These are phyloP conservation scores for Perodicticus potto DNA, from an alignment of 2,797 vertebrate genomes.

Conservation along the genomic window DNA sequence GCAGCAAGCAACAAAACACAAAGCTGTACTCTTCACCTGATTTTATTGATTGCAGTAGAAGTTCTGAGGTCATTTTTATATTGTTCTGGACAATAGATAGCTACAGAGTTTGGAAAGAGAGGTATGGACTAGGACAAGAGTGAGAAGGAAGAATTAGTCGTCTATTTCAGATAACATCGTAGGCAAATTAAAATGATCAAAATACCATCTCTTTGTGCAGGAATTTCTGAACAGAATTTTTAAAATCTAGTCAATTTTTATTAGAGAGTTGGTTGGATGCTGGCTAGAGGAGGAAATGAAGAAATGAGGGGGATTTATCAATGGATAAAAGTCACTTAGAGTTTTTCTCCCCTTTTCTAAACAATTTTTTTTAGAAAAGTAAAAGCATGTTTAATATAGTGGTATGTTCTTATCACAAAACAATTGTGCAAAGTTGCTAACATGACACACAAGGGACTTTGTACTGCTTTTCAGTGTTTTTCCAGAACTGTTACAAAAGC, in stretches of 20 bases:
- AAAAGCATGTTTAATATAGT: conserved; percentile 78
- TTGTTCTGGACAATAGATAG: conserved; percentile 80
- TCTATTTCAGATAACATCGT: conserved; percentile 78
- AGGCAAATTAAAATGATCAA: conserved; percentile 72
- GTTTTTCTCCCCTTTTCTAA: conserved; percentile 26
- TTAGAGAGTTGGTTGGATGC: background rate
- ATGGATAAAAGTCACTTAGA: background rate
- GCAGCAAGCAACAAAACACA: conserved; percentile 86
- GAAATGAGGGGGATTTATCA: conserved; percentile 49
- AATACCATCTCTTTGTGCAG: conserved; percentile 62
- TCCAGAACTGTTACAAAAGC: conserved; percentile 82
- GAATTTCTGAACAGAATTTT: conserved; percentile 38
- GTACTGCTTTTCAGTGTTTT: conserved; percentile 84
- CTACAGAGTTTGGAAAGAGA: conserved; percentile 84
- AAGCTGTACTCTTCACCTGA: conserved; percentile 87
- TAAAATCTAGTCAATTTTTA: conserved; percentile 59
- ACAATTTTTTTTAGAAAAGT: conserved; percentile 79
- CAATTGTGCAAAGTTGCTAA: conserved; percentile 79
- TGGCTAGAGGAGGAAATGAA: background rate
- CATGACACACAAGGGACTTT: conserved; percentile 82
- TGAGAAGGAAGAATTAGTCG: conserved; percentile 81
- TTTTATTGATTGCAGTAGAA: conserved; percentile 85
- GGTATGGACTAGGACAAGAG: background rate
- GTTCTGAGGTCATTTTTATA: conserved; percentile 86
- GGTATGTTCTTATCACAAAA: conserved; percentile 86